Base-by-base conservation (phyloP, 2,797 vertebrate species). In the Gallinago stenura region DNA sequence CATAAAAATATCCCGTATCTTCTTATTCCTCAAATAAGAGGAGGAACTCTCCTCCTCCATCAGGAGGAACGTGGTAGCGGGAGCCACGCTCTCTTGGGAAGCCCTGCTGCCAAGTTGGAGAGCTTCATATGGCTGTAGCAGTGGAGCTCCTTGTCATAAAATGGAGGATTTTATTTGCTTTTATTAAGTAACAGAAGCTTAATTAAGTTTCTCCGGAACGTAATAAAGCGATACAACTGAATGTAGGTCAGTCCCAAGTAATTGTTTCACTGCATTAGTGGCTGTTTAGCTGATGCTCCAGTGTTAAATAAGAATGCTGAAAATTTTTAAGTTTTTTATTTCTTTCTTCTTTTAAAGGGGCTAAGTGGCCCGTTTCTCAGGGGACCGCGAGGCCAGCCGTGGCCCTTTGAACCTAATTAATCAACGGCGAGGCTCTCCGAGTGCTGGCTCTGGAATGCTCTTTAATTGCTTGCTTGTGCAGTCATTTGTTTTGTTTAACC, bases 401-500 rank as follows among this genome's bases (percentile, higher is more conserved):
- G 81, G 66, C 69, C 64, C 53, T 65, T 93, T 88, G 83, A 96
- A 87, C 73, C 62, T 94, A 87, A 94, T 95, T 95, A 86, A 93
- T 97, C 71, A 91, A 70, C 83, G 60, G 33, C 0, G 0, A 76
- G 72, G 50, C 45, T 64, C 15, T 43, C 80, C 12, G 8, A 83
- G 65, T 46, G 54, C 54, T 51, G 58, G 46, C 88, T 84, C 48
- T 82, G 75, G 87, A 95, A 88, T 86, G 87, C 68, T 90, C 77
- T 95, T 88, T 96, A 96, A 96, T 97, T 94, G 91, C 90, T 95
- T 91, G 84, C 95, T 96, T 95, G 82, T 88, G 91, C 82, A 68
- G 83, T 95, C 93, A 84, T 94, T 95, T 96, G 88, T 93, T 96
- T 97, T 95, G 73, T 93, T 96, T 95, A 95, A 96, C 89, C 58